phyloP scores from a whole-genome alignment of 2,888 invertebrate genomes.

The Encarsia formosa region DNA sequence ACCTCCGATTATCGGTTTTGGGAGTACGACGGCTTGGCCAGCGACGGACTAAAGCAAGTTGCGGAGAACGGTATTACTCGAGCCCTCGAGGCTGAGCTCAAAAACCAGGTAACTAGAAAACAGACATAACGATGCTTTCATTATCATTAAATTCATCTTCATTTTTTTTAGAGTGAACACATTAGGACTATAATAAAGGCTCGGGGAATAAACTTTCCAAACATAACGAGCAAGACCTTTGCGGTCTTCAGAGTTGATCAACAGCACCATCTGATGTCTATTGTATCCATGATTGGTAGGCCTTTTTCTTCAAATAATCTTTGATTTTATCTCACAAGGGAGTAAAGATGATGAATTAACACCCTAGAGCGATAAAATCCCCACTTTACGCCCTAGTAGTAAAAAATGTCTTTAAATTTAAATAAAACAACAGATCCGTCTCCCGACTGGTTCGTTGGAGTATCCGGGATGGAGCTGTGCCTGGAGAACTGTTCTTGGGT shows the following conservation, averaged over 20 bases:
- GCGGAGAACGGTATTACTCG: constrained; percentile 90
- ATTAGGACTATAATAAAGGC: constrained; percentile 85
- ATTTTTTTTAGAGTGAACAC: constrained; percentile 53
- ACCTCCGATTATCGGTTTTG: constrained; percentile 85
- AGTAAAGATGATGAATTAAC: not conserved
- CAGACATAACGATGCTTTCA: not conserved
- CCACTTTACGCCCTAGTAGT: not conserved
- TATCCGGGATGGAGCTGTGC: constrained; percentile 85
- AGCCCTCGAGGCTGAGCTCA: constrained; percentile 83
- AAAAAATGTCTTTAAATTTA: not conserved
- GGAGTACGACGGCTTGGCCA: constrained; percentile 82
- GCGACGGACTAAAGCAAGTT: constrained; percentile 82
- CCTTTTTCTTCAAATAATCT: too few species aligned
- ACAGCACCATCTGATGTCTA: constrained; percentile 78
- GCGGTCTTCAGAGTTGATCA: constrained; percentile 80
- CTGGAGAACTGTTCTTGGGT: constrained; percentile 86
- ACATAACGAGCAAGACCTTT: constrained; percentile 78
- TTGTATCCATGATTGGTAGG: constrained; percentile 81
- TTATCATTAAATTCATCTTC: not conserved
- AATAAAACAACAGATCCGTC: constrained; percentile 68
- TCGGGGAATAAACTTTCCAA: constrained; percentile 83
- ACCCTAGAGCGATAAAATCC: not conserved
- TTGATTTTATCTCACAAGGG: not conserved
- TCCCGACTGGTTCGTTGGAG: constrained; percentile 97
- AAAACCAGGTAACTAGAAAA: constrained; percentile 61